Conservation (phyloP, 2,888 invertebrate genomes). For the Matsumyia berberina region DNA sequence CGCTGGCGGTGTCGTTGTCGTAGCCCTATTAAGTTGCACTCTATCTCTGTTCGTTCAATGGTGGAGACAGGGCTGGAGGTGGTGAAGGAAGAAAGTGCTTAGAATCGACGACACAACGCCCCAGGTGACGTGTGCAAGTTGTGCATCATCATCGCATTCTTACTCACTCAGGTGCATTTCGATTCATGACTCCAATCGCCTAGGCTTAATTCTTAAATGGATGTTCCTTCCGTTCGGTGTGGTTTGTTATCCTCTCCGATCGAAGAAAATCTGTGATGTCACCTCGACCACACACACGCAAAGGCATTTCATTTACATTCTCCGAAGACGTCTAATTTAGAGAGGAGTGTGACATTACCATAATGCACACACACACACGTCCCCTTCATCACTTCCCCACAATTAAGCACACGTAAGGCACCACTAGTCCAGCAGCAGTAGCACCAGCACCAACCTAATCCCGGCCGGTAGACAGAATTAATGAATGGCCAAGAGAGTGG, state of each 20-base stretch:
- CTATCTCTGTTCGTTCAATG: conserved; percentile 18
- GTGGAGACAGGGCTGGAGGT: too few species aligned
- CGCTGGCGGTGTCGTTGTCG: conserved; percentile 48
- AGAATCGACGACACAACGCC: conserved; percentile 3
- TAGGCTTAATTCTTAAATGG: conserved; percentile 41
- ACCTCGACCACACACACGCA: conserved; percentile 62
- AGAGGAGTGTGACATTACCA: conserved; percentile 56
- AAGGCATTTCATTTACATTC: conserved; percentile 42
- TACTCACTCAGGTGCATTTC: conserved; percentile 8
- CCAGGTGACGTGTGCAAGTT: conserved; percentile 36
- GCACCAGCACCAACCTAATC: conserved; percentile 48
- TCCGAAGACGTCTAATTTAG: conserved; percentile 56
- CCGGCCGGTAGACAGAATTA: conserved; percentile 66
- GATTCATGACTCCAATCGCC: conserved; percentile 14
- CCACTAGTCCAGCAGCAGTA: conserved; percentile 8
- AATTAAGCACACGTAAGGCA: conserved; percentile 47
- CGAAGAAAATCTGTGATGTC: conserved; percentile 37
- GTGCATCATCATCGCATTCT: conserved; percentile 5
- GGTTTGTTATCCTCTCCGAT: conserved; percentile 41
- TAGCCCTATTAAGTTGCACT: conserved; percentile 68
- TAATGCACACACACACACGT: conserved; percentile 46
- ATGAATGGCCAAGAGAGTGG: conserved; percentile 70
- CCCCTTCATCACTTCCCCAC: conserved; percentile 31
- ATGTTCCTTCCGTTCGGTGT: conserved; percentile 49
- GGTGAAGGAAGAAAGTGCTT: conserved; percentile 6